These are phyloP conservation scores for Notarius quadriscutis DNA, from an alignment of 2,113 vertebrate genomes.

Conservation along the genomic window DNA sequence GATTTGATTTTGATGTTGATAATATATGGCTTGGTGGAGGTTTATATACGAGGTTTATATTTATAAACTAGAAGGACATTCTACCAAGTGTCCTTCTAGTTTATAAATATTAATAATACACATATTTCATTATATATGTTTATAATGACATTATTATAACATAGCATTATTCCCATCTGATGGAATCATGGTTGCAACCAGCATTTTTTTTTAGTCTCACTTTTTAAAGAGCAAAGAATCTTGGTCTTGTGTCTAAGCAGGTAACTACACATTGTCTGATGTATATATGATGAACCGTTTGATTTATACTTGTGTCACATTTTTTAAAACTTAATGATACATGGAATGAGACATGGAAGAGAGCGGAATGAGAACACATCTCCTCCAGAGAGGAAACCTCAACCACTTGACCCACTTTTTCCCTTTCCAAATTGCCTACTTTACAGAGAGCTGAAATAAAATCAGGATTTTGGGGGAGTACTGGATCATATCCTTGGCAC, in stretches of 20 bases:
- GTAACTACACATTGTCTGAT: background rate
- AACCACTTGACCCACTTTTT: constrained; percentile 51
- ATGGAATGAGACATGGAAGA: background rate
- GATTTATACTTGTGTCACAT: background rate
- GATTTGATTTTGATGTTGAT: too few relatives aligned
- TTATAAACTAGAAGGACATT: too few relatives aligned
- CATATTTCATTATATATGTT: background rate
- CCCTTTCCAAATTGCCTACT: constrained; percentile 33
- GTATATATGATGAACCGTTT: background rate
- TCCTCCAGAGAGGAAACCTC: constrained; percentile 43
- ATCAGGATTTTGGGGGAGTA: constrained; percentile 18
- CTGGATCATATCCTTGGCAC: constrained; percentile 26
- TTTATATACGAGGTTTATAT: too few relatives aligned
- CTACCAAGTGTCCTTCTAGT: too few relatives aligned
- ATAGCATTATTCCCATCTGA: background rate
- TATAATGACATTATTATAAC: too few relatives aligned
- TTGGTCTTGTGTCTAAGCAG: background rate
- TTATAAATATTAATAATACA: background rate
- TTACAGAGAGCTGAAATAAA: constrained; percentile 14
- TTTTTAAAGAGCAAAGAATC: background rate
- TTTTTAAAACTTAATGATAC: background rate
- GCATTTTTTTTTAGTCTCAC: background rate
- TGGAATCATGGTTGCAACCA: background rate
- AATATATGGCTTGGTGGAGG: too few relatives aligned
- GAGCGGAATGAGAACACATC: constrained; percentile 35